Base-by-base conservation (phyloP, 1,140 invertebrate genomes). In the Drosophila truncata region DNA sequence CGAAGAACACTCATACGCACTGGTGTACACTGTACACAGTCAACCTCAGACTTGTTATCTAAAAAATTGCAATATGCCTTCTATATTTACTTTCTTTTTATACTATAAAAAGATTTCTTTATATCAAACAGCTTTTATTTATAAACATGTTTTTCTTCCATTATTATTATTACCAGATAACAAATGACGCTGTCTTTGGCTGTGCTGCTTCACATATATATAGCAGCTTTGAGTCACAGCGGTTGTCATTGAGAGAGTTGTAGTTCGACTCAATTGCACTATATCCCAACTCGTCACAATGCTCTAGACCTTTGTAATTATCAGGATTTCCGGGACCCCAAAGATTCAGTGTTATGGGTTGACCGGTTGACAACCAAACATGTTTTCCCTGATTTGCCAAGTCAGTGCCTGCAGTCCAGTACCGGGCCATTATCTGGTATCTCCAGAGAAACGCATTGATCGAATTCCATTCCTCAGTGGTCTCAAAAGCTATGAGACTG, bases 161-260 rank as follows among this genome's bases (percentile, higher is more conserved):
- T n/a, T n/a, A 16, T 50, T 16, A 0, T 10, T 16, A 6, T 50
- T 31, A 33, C n/a, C n/a, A 52, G 10, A 65, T 31, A 20, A 63
- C 25, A 55, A 63, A 35, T 4, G 61, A 57, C 1, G 16, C 23
- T 1, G 49, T 29, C 25, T 31, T 57, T 25, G 18, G 18, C 46
- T 37, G 29, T 7, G 14, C 7, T 6, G 31, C 29, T 18, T 95
- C 0, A 91, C 94, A 52, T 94, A 95, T 93, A 85, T 93, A 20
- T n/a, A 66, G 4, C 18, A 27, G 2, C 3, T 10, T 3, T 9
- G 0, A 6, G 0, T 23, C n/a, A 27, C 61, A 77, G 2, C 8
- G 3, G 9, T 11, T 1, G 31, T 76, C 73, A n/a, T 76, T 72
- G 11, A 76, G 4, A 1, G 46, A 61, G 4, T 47, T 35, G 25